phyloP scores from a whole-genome alignment of 2,113 vertebrate species.

The Phrynosoma platyrhinos region DNA sequence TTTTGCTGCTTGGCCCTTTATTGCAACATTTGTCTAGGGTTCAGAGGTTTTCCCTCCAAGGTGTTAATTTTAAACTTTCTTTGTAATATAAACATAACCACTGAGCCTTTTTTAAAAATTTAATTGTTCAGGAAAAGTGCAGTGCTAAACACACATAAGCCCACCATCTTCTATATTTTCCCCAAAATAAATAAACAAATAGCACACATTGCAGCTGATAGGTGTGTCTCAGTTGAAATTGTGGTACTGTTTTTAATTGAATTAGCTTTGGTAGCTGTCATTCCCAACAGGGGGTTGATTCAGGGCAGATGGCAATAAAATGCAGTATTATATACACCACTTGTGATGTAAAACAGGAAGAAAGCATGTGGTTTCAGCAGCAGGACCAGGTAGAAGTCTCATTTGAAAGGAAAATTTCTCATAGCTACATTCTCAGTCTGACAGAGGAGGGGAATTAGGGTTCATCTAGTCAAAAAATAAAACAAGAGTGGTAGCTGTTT shows the following conservation, averaged over 20 bases:
- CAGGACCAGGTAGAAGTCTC: slow-evolving; percentile 34
- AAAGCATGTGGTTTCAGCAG: slow-evolving; percentile 15
- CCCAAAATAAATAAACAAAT: slow-evolving; percentile 63
- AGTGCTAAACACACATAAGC: slow-evolving; percentile 59
- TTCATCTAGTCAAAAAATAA: no score
- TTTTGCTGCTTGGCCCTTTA: slow-evolving; percentile 56
- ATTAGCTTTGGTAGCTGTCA: slow-evolving; percentile 72
- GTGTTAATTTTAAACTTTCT: slow-evolving; percentile 70
- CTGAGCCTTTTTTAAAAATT: slow-evolving; percentile 42
- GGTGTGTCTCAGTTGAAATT: slow-evolving; percentile 54
- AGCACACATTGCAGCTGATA: not conserved
- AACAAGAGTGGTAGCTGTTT: no score
- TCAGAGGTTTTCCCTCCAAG: slow-evolving; percentile 62
- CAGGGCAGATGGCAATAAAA: slow-evolving; percentile 76
- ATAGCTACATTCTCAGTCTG: not conserved
- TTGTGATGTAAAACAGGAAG: not conserved
- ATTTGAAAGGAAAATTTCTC: not conserved
- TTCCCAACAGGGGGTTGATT: slow-evolving; percentile 70
- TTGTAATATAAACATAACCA: slow-evolving; percentile 50
- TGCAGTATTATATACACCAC: slow-evolving; percentile 34
- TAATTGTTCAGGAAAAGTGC: slow-evolving; percentile 57
- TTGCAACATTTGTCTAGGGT: slow-evolving; percentile 50
- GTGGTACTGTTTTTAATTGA: slow-evolving; percentile 57
- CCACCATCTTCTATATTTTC: slow-evolving; percentile 57
- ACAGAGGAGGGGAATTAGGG: no score